phyloP scores from a whole-genome alignment of 2,797 vertebrate genomes.

The Zalophus californianus region DNA sequence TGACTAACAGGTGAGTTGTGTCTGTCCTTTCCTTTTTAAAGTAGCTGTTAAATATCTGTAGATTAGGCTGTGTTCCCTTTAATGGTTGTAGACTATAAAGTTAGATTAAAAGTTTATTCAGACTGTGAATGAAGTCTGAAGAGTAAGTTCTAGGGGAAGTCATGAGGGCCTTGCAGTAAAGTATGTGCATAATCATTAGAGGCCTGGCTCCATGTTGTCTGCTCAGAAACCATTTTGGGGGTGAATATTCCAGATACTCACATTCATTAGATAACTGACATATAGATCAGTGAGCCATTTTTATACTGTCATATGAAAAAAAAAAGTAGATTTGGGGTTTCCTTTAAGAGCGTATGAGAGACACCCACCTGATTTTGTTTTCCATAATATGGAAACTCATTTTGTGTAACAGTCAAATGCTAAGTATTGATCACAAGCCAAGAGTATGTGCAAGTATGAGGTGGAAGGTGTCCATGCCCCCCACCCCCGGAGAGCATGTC shows the following conservation, averaged over 20 bases:
- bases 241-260: neutral
- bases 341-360: neutral
- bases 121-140: neutral
- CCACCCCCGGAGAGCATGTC: rapidly evolving
- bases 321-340: neutral
- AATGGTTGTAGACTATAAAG: neutral
- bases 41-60: no score
- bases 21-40: neutral
- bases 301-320: neutral
- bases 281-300: neutral
- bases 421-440: no score
- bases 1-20: rapidly evolving
- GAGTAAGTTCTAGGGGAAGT: no score
- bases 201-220: neutral
- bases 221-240: neutral
- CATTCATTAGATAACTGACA: neutral
- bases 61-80: neutral
- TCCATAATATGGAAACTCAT: neutral
- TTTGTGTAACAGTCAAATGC: neutral
- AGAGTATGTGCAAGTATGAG: rapidly evolving
- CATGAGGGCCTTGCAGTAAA: neutral
- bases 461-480: rapidly evolving
- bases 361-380: no score
- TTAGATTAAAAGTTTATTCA: neutral
- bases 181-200: rapidly evolving